Evolutionary conservation across 2,888 invertebrate species (phyloP).

Genomic region (Orthosia gracilis): DNA sequence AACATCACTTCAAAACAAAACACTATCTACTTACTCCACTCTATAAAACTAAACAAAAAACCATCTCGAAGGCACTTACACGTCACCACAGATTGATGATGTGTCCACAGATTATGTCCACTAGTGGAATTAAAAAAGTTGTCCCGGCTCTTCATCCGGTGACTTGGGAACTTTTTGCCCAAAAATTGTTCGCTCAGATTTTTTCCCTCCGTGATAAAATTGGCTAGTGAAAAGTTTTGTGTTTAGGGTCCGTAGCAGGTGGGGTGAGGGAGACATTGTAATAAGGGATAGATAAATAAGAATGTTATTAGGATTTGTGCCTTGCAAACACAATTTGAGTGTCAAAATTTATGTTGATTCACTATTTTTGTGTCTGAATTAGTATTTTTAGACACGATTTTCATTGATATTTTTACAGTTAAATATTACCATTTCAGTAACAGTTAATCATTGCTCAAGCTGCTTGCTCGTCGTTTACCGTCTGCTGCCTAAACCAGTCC

Average conservation of each 20-base stretch:
- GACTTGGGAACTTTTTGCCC: conserved; percentile 48
- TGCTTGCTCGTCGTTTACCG: too few relatives aligned
- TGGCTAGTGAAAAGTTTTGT: conserved; percentile 53
- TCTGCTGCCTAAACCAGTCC: too few relatives aligned
- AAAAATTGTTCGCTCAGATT: conserved; percentile 38
- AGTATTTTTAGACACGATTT: too few relatives aligned
- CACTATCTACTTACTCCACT: not conserved
- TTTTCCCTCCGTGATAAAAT: conserved; percentile 43
- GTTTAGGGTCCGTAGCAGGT: conserved; percentile 27
- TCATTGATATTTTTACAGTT: too few relatives aligned
- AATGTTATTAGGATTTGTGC: not conserved
- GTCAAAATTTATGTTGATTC: too few relatives aligned
- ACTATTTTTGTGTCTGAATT: too few relatives aligned
- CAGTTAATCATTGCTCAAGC: too few relatives aligned
- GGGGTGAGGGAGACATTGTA: conserved; percentile 3
- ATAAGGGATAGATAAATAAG: not conserved
- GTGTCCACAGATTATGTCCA: conserved; percentile 67
- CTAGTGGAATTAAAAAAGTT: conserved; percentile 73
- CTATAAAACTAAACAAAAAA: conserved; percentile 34
- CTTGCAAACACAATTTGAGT: not conserved
- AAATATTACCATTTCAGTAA: too few relatives aligned
- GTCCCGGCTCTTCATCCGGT: conserved; percentile 54
- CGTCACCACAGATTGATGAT: conserved; percentile 65
- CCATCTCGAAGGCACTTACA: not conserved
- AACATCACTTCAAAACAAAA: conserved; percentile 20